phyloP scores from a whole-genome alignment of 2,797 vertebrate genomes.

The Heliangelus exortis region DNA sequence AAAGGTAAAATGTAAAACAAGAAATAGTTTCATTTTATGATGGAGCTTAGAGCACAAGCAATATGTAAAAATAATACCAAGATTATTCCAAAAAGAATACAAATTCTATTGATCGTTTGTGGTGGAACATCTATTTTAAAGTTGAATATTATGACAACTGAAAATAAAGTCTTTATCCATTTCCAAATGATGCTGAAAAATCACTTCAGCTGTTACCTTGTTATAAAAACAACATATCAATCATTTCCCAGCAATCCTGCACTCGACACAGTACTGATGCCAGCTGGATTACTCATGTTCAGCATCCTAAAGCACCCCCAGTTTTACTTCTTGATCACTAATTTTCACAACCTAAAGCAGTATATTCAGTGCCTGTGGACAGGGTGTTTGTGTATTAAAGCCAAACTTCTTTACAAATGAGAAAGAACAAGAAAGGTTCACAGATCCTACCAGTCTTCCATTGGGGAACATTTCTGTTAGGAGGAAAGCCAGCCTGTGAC shows the following conservation, averaged over 20 bases:
- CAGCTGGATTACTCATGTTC: neutral
- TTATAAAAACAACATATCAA: constrained; percentile 40
- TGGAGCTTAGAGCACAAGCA: neutral
- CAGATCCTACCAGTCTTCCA: neutral
- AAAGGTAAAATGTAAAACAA: neutral
- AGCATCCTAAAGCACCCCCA: neutral
- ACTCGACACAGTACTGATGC: neutral
- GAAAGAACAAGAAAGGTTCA: neutral
- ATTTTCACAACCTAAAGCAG: neutral
- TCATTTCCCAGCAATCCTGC: constrained; percentile 12
- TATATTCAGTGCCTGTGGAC: neutral
- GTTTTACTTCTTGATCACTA: constrained; percentile 8
- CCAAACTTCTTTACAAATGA: too few species aligned
- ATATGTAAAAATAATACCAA: neutral
- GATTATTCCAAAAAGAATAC: neutral
- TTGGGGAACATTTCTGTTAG: neutral
- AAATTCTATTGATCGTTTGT: constrained; percentile 17
- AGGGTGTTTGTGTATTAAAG: too few species aligned
- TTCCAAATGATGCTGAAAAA: constrained; percentile 53
- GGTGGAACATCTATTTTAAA: constrained; percentile 29
- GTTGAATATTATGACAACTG: constrained; percentile 41
- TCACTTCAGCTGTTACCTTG: constrained; percentile 11
- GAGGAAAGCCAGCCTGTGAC: neutral
- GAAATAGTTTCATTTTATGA: neutral
- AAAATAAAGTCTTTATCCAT: constrained; percentile 37